Evolutionary conservation across 2,797 vertebrate genomes (phyloP).

Genomic region (Botia almorhae): DNA sequence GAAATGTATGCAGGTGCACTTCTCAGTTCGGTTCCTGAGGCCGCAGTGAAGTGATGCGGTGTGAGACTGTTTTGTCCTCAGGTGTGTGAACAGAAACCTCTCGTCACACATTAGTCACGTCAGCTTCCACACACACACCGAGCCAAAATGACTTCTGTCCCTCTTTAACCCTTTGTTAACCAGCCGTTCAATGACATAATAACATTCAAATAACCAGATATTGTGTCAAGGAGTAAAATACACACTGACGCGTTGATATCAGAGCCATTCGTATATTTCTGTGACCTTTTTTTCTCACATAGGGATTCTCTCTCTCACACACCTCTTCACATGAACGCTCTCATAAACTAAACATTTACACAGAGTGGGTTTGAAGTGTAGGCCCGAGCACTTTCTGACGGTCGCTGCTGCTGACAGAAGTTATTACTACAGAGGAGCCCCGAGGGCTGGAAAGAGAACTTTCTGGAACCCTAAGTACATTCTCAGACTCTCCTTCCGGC

Average conservation of each 20-base stretch:
- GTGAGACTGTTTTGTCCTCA: slow-evolving; percentile 21
- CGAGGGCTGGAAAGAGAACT: slow-evolving; percentile 42
- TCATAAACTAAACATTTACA: slow-evolving; percentile 49
- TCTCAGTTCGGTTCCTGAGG: slow-evolving; percentile 5
- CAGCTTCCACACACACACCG: slow-evolving; percentile 53
- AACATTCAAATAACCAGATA: slow-evolving; percentile 5
- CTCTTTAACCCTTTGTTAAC: slow-evolving; percentile 12
- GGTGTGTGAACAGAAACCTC: slow-evolving; percentile 34
- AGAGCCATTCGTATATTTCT: slow-evolving; percentile 25
- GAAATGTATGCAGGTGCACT: slow-evolving; percentile 32
- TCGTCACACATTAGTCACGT: slow-evolving; percentile 58
- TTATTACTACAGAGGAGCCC: slow-evolving; percentile 51
- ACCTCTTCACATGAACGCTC: slow-evolving; percentile 53
- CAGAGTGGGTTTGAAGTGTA: slow-evolving; percentile 52
- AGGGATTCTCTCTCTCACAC: slow-evolving; percentile 27
- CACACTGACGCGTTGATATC: slow-evolving; percentile 8
- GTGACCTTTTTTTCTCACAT: neutral
- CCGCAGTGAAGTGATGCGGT: slow-evolving; percentile 1
- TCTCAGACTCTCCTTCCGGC: slow-evolving; percentile 32
- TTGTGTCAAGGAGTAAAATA: neutral
- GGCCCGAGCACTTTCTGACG: slow-evolving; percentile 50
- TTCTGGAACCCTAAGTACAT: slow-evolving; percentile 50
- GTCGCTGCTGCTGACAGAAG: slow-evolving; percentile 56
- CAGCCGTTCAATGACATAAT: slow-evolving; percentile 13
- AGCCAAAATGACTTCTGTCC: slow-evolving; percentile 24